These are phyloP conservation scores for Hoplodrina ambigua DNA, from an alignment of 2,888 invertebrate species.

Conservation along the genomic window DNA sequence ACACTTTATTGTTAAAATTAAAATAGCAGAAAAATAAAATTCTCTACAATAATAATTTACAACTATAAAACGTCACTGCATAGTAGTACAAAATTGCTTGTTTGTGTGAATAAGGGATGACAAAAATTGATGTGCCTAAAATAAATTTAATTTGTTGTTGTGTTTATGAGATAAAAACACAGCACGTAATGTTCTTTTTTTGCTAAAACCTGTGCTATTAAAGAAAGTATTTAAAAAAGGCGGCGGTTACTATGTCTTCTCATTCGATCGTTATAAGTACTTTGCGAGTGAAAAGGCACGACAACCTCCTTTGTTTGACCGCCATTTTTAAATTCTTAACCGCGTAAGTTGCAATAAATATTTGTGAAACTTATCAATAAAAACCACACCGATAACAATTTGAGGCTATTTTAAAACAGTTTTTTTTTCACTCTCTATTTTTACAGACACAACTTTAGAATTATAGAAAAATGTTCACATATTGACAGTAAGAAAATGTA, in stretches of 20 bases:
- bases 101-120: background rate
- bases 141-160: background rate
- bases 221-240: no score
- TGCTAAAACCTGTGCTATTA: no score
- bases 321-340: no score
- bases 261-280: no score
- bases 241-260: no score
- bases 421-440: constrained; percentile 31
- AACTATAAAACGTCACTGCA: background rate
- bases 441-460: constrained; percentile 41
- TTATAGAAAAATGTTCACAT: constrained; percentile 51
- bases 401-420: constrained; percentile 10
- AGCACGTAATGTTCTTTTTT: background rate
- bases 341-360: background rate
- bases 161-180: constrained; percentile 6
- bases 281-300: no score
- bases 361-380: constrained; percentile 5
- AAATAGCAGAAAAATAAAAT: background rate
- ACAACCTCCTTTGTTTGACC: no score
- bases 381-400: background rate
- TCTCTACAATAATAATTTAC: background rate
- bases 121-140: background rate
- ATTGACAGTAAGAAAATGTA: constrained; percentile 59
- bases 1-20: background rate
- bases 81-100: background rate